These are phyloP conservation scores for Pampus argenteus DNA, from an alignment of 2,797 vertebrate genomes.

Conservation along the genomic window DNA sequence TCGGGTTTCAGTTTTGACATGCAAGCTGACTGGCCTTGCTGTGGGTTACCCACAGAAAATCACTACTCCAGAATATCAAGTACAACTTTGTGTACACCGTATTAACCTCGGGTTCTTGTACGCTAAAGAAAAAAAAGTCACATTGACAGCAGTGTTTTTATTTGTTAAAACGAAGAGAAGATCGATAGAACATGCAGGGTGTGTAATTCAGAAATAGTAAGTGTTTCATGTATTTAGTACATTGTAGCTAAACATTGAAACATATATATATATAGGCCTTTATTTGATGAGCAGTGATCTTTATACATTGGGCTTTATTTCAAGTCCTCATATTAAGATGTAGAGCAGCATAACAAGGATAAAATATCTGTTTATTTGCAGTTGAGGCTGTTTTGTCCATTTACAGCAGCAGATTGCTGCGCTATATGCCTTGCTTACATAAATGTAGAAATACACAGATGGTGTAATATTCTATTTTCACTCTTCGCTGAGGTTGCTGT, in stretches of 20 bases:
- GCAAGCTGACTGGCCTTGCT: slow-evolving; percentile 34
- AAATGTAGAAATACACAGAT: slow-evolving; percentile 54
- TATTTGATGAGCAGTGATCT: background rate
- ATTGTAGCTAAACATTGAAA: background rate
- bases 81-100: background rate
- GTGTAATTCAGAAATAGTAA: background rate
- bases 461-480: slow-evolving; percentile 51
- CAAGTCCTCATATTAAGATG: background rate
- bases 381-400: slow-evolving; percentile 4
- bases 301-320: background rate
- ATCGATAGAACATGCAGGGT: background rate
- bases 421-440: slow-evolving; percentile 16
- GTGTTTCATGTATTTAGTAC: background rate
- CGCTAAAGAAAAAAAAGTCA: slow-evolving; percentile 6
- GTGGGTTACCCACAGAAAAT: slow-evolving; percentile 17
- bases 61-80: slow-evolving; percentile 25
- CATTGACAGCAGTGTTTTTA: background rate
- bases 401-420: slow-evolving; percentile 21
- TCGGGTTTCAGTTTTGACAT: slow-evolving; percentile 40
- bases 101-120: background rate
- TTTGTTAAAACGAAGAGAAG: slow-evolving; percentile 7
- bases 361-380: slow-evolving; percentile 3
- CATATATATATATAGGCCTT: too few species aligned
- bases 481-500: slow-evolving; percentile 48
- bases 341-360: background rate